Base-by-base conservation (phyloP, 2,888 invertebrate genomes). In the Disparrhopalites patrizii region DNA sequence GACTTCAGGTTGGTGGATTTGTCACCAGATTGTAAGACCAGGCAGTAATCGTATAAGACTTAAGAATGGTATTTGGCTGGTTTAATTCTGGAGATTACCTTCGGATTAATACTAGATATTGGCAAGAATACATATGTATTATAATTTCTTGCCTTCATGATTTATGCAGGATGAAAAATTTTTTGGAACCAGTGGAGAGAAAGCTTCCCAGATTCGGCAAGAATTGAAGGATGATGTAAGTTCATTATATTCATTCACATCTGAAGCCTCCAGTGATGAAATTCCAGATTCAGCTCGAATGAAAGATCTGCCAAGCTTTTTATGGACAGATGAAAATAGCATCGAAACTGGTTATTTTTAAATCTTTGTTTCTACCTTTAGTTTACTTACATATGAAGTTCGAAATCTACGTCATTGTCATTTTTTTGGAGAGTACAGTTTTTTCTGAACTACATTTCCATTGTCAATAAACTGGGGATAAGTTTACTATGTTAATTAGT, bases 191-290 rank as follows among this genome's bases (percentile, higher is more conserved):
- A 71, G 69, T 31, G 31, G 65, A n/a, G 70, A 68, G 51, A 60
- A 67, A 20, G 74, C 72, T 1, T 68, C 68, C 3, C 71, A 70
- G 62, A 54, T 72, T 3, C 65, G 69, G 23, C 68, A 70, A 61
- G 70, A 73, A 8, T 47, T 73, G 3, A 56, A 70, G 7, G 75
- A 72, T 8, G 75, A 75, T 62, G 71, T 73, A 0, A 70, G 69
- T 30, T 75, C 75, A 3, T 51, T 75, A 7, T 68, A 70, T 27
- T 74, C 73, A 1, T 73, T 65, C 31, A 69, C 67, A 20, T 75
- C 75, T 0, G 75, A 75, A 63, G 67, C 70, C 0, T 73, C 73
- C 15, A 69, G 70, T 60, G 68, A 68, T 38, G 73, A 73, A 36
- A 65, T 67, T 10, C 67, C 63, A 2, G 58, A 62, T 15, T 69